Conservation (phyloP, 2,113 vertebrate species). For the Psittacus erithacus region DNA sequence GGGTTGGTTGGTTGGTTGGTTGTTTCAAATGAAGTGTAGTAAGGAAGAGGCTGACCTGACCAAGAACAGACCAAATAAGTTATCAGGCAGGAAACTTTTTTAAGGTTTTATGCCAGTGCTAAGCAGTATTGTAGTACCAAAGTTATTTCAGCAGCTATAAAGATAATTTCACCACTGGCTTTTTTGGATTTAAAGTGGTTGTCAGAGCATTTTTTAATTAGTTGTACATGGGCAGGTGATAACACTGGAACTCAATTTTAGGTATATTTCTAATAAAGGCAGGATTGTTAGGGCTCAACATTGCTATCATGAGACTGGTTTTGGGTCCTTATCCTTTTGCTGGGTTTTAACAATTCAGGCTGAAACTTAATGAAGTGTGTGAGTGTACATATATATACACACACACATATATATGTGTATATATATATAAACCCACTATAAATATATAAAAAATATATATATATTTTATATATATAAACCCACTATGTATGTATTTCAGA, state of each 20-base stretch:
- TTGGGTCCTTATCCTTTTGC: neutral
- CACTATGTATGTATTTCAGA: neutral
- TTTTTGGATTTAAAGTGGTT: constrained; percentile 16
- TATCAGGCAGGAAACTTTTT: neutral
- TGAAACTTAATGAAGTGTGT: neutral
- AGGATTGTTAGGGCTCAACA: neutral
- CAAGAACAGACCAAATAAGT: neutral
- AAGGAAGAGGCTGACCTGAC: neutral
- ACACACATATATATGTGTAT: neutral
- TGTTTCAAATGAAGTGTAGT: neutral
- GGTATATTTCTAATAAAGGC: neutral
- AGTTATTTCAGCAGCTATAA: neutral
- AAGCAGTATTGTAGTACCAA: neutral
- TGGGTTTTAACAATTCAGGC: neutral
- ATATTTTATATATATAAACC: neutral
- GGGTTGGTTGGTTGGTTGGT: neutral
- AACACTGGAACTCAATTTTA: neutral
- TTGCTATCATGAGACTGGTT: neutral
- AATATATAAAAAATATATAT: too few relatives aligned
- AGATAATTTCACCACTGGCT: neutral
- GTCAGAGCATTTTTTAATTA: neutral
- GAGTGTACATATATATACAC: neutral
- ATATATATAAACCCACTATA: neutral
- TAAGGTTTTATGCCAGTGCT: neutral
- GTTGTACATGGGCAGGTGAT: neutral